Conservation (phyloP, 2,888 invertebrate species). For the Campoplex nolae region DNA sequence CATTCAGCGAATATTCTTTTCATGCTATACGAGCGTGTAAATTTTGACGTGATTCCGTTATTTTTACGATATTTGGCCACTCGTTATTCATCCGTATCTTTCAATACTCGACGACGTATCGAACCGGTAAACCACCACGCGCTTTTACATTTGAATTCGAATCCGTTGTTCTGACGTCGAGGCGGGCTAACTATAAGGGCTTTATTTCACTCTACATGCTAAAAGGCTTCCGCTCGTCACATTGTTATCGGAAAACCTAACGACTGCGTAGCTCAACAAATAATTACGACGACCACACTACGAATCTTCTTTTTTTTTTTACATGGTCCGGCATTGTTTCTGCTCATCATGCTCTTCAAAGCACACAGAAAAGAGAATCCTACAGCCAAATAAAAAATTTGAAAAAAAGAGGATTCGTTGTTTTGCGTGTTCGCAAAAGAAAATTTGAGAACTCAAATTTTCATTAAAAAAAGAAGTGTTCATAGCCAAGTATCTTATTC, state of each 20-base stretch:
- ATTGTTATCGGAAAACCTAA: constrained; percentile 35
- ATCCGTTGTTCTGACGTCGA: constrained; percentile 11
- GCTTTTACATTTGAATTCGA: not conserved
- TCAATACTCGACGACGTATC: constrained; percentile 2
- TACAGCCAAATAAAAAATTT: not conserved
- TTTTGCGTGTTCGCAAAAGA: not conserved
- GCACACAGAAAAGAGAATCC: not conserved
- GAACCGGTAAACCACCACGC: constrained; percentile 21
- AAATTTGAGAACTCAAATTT: not conserved
- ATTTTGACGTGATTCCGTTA: constrained; percentile 2
- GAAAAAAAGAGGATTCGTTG: not conserved
- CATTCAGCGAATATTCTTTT: constrained; percentile 42
- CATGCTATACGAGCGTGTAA: not conserved
- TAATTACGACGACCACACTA: not conserved
- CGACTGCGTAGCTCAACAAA: constrained; percentile 16
- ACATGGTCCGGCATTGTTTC: not conserved
- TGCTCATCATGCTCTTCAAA: not conserved
- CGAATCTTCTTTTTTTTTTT: not conserved
- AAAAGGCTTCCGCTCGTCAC: not conserved
- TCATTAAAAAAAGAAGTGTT: not conserved
- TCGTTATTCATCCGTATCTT: constrained; percentile 30
- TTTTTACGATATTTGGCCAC: constrained; percentile 17
- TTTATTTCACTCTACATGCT: constrained; percentile 8
- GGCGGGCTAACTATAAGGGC: not conserved
- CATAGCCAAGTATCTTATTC: not conserved